A percentile compares a stretch with the other conserved stretches of the same genome.
Conservation (phyloP, 2,797 vertebrate species). For the Psittacula echo region DNA sequence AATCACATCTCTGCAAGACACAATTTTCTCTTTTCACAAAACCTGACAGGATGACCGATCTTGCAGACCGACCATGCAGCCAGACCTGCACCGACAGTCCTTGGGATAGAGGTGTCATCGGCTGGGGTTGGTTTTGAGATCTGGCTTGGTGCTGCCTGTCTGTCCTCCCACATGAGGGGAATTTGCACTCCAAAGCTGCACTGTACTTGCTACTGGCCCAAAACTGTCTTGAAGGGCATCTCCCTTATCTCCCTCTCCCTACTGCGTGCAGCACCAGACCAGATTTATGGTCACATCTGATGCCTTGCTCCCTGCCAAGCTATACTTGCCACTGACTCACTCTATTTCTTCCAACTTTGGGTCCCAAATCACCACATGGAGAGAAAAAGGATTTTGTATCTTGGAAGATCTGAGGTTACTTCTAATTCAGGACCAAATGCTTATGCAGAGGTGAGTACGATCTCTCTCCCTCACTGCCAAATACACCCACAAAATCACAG, state of each 20-base stretch:
- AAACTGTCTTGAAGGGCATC: neutral
- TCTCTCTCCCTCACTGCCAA: neutral
- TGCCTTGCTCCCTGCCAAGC: rapidly evolving
- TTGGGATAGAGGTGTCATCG: rapidly evolving
- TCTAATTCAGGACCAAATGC: neutral
- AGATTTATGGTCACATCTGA: neutral
- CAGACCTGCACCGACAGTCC: rapidly evolving
- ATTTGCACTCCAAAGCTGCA: neutral
- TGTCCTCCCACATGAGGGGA: neutral
- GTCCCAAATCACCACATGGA: neutral
- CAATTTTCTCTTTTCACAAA: neutral
- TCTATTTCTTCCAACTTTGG: rapidly evolving
- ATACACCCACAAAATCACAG: neutral
- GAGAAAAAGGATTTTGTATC: neutral
- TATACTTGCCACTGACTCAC: rapidly evolving
- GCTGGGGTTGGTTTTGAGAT: neutral
- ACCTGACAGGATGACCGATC: rapidly evolving
- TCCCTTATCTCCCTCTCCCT: neutral
- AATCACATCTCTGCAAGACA: neutral
- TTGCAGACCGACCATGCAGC: rapidly evolving
- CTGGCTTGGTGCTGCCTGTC: rapidly evolving
- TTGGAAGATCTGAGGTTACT: neutral
- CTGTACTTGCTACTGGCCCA: neutral
- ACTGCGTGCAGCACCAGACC: neutral
- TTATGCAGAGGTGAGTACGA: neutral